Conservation (phyloP, 2,113 vertebrate genomes). For the Mus spicilegus region DNA sequence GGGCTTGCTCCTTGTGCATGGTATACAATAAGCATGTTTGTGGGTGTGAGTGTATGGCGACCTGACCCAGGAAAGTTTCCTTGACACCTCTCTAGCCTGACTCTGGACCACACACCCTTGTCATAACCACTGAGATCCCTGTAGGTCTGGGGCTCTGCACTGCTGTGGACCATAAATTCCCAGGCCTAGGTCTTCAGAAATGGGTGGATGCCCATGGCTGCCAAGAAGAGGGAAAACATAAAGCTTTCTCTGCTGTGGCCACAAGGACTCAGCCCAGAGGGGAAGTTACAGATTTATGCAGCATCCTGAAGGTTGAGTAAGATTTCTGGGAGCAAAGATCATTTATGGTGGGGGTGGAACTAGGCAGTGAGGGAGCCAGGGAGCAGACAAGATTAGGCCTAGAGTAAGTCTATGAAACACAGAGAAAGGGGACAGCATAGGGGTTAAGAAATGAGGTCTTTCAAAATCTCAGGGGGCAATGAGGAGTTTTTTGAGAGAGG, state of each 20-base stretch:
- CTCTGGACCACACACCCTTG: neutral
- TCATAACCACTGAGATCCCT: neutral
- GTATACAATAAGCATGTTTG: neutral
- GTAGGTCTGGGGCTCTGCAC: neutral
- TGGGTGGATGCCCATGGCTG: neutral
- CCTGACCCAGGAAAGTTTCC: neutral
- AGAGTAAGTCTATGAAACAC: neutral
- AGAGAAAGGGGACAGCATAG: neutral
- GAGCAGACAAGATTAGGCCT: neutral
- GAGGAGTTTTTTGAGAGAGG: constrained; percentile 4
- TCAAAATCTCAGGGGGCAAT: neutral
- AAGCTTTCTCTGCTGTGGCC: neutral
- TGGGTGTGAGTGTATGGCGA: neutral
- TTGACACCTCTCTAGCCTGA: neutral
- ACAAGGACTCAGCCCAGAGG: neutral
- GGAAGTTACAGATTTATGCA: neutral
- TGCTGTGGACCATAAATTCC: neutral
- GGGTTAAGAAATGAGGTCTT: neutral
- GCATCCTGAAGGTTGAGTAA: neutral
- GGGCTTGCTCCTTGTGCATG: neutral
- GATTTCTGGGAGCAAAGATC: neutral
- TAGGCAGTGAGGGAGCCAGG: neutral
- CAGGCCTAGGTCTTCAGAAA: neutral
- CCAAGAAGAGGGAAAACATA: neutral
- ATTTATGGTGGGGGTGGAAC: neutral